phyloP scores from a whole-genome alignment of 2,113 vertebrate genomes.

The Taurulus bubalis region DNA sequence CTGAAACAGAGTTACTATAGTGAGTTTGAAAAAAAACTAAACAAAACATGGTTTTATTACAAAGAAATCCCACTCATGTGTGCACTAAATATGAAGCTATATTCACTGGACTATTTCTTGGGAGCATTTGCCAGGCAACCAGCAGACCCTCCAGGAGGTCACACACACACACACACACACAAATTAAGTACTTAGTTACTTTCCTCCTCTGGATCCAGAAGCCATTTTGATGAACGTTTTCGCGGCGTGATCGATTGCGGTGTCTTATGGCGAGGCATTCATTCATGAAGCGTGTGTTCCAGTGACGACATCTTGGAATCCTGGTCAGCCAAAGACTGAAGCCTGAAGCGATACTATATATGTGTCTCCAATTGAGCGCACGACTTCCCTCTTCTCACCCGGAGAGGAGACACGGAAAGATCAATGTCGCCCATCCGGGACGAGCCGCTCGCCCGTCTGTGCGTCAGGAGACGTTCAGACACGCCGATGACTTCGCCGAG shows the following conservation, averaged over 20 bases:
- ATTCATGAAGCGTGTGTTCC: not conserved
- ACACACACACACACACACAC: not conserved
- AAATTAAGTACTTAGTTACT: not conserved
- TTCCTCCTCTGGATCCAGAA: not conserved
- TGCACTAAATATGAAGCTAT: no score
- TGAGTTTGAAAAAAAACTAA: no score
- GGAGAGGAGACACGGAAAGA: not conserved
- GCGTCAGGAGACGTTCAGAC: slow-evolving; percentile 28
- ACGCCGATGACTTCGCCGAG: not conserved
- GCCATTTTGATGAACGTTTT: not conserved
- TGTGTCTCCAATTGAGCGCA: not conserved
- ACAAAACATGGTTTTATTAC: no score
- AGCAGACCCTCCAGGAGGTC: not conserved
- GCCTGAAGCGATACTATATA: not conserved
- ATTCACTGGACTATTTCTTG: not conserved
- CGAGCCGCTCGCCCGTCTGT: not conserved
- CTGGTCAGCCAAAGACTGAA: not conserved
- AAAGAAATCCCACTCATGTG: no score
- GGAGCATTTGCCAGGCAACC: not conserved
- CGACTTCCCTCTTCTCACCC: slow-evolving; percentile 12
- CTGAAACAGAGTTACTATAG: not conserved
- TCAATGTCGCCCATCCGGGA: slow-evolving; percentile 9
- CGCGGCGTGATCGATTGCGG: not conserved
- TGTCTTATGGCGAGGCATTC: not conserved
- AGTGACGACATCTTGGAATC: not conserved